Evolutionary conservation across 2,888 invertebrate species (phyloP), one percentile per base, ranked within the genome.

Genomic region (Helicoverpa assulta): DNA sequence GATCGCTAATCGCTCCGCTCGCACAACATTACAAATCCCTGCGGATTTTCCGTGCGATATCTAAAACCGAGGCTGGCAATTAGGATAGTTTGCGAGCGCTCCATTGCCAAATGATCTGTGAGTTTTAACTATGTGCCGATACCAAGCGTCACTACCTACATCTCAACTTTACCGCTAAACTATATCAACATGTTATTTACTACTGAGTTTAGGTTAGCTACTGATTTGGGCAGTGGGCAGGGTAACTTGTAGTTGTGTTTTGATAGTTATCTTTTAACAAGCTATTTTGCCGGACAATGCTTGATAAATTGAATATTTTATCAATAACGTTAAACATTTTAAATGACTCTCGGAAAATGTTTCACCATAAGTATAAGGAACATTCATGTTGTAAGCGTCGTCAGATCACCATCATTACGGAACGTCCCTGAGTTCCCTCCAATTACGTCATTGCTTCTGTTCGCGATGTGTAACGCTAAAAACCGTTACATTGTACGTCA

Each of bases 61-160:
- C 92, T 88, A 86, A 88, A 90, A 89, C 88, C 87, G 88, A 86
- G 87, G 78, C 78, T 71, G 88, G 92, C 91, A 93, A 93, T 94
- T 93, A 92, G 91, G 91, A 87, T 92, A 91, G 93, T 93, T 92
- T 91, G 93, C 88, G 88, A 89, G 84, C 87, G 89, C 85, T 86
- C 87, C 82, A 89, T 89, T 91, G 92, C 91, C 91, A 92, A 93
- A 93, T 93, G 92, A 93, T 92, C 91, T 90, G 92, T 86, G 89
- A 90, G 86, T 86, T 86, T 83, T 81, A 84, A 86, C 84, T 85
- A 76, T 73, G 72, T 76, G 73, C 73, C 71, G 73, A 83, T 78
- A 75, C 67, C 73, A 61, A 60, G 58, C 73, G 64, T 71, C 80
- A 79, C 82, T 73, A 81, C 67, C 73, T 65, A 56, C 58, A 47